Base-by-base conservation (phyloP, 2,113 vertebrate species). In the Caloenas nicobarica region DNA sequence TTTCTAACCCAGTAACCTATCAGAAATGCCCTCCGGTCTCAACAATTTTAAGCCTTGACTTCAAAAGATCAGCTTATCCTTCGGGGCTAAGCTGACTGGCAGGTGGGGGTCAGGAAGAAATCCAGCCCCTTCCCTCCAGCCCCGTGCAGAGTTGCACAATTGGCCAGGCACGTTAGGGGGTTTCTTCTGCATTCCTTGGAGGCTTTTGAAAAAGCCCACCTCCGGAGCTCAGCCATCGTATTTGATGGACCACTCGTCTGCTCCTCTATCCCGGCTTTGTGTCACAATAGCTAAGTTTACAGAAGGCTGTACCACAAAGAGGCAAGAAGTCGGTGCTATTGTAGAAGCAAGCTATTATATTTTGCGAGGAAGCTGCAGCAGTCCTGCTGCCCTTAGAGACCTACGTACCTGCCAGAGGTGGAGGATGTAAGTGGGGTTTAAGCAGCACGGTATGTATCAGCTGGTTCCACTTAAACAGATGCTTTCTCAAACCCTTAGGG, bases 11-110 rank as follows among this genome's bases (percentile, higher is more conserved):
- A 84, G 91, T 65, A 92, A 94, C 91, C 77, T n/a, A 42, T 21
- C 26, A 89, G 65, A 94, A 91, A 95, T 7, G 81, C 91, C 96
- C 95, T 92, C 86, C 61, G 51, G 95, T 70, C 91, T 40, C 93
- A 87, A 70, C 58, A 85, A 92, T 88, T 91, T 92, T 86, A 93
- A 94, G 86, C 64, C 93, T 28, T 4, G 61, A 92, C 94, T 95
- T 96, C 94, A 95, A 93, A 96, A 94, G 93, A 48, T n/a, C 91
- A 64, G 76, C 74, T 91, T 83, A 79, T 68, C 82, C 91, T 65
- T 66, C 9, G 38, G 69, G 71, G 84, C 90, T 46, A 11, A 90
- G 44, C 86, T 34, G 90, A 87, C 6, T 44, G 95, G 53, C 89
- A 86, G 95, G 65, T 62, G 62, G 69, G 85, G 90, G 57, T 68